Conservation (phyloP, 35 echinoderm and acorn worm genomes). For the Strongylocentrotus purpuratus region DNA sequence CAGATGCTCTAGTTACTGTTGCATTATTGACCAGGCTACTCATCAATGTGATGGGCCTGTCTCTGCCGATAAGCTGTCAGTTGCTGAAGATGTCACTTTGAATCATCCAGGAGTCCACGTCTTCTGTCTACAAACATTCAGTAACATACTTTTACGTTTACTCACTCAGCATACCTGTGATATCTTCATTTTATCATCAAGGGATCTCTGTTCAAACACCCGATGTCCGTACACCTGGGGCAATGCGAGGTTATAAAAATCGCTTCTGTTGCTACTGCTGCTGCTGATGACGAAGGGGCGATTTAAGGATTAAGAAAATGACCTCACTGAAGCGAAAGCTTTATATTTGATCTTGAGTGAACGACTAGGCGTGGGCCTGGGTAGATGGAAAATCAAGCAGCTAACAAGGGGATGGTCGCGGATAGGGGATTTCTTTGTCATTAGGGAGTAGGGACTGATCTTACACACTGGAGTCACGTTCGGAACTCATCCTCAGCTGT, state of each 20-base stretch:
- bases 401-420: background rate
- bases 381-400: background rate
- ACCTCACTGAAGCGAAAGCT: background rate
- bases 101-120: background rate
- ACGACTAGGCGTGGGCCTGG: background rate
- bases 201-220: background rate
- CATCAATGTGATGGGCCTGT: background rate
- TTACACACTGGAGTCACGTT: background rate
- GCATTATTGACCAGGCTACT: background rate
- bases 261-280: background rate
- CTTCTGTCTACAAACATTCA: background rate
- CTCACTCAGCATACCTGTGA: background rate
- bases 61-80: background rate
- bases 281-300: background rate
- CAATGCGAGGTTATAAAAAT: background rate
- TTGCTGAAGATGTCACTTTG: background rate
- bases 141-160: background rate
- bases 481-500: background rate
- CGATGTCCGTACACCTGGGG: background rate
- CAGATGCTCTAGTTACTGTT: background rate
- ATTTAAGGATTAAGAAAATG: background rate
- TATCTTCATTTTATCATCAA: background rate
- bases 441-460: background rate
- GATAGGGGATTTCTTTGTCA: background rate
- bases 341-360: background rate